phyloP scores from a whole-genome alignment of 2,888 invertebrate species.

The Lomographa bimaculata region DNA sequence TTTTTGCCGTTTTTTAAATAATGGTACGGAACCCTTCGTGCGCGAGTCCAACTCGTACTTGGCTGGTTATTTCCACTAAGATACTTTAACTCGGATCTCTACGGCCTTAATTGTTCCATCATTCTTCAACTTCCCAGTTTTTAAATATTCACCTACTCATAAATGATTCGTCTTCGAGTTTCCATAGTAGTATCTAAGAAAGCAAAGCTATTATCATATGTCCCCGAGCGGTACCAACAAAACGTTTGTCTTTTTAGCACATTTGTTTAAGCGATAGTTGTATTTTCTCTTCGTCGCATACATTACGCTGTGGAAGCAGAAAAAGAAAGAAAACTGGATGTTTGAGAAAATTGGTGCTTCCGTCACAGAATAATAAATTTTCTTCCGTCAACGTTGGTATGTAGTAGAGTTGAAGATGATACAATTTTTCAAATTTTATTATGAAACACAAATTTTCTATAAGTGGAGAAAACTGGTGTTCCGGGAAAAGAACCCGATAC shows the following conservation, averaged over 20 bases:
- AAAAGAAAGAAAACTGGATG: slow-evolving; percentile 38
- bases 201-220: slow-evolving; percentile 77
- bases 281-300: slow-evolving; percentile 68
- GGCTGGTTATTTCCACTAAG: too few species aligned
- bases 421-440: neutral
- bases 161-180: too few species aligned
- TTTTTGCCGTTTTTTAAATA: too few species aligned
- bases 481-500: too few species aligned
- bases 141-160: too few species aligned
- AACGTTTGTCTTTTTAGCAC: slow-evolving; percentile 82
- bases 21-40: too few species aligned
- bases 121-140: too few species aligned
- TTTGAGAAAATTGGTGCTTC: slow-evolving; percentile 25
- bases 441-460: neutral
- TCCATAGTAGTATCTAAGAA: slow-evolving; percentile 50
- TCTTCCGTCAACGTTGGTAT: slow-evolving; percentile 13
- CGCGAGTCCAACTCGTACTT: too few species aligned
- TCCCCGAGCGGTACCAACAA: slow-evolving; percentile 68
- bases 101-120: too few species aligned
- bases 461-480: too few species aligned
- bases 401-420: neutral
- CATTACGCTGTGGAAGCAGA: slow-evolving; percentile 57
- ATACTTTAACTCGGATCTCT: too few species aligned
- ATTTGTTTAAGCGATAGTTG: slow-evolving; percentile 77
- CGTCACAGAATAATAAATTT: too few species aligned